Percentiles rank a stretch among this genome's conserved stretches.
These are phyloP conservation scores for Thermophis baileyi DNA, from an alignment of 2,113 vertebrate genomes.

Conservation along the genomic window DNA sequence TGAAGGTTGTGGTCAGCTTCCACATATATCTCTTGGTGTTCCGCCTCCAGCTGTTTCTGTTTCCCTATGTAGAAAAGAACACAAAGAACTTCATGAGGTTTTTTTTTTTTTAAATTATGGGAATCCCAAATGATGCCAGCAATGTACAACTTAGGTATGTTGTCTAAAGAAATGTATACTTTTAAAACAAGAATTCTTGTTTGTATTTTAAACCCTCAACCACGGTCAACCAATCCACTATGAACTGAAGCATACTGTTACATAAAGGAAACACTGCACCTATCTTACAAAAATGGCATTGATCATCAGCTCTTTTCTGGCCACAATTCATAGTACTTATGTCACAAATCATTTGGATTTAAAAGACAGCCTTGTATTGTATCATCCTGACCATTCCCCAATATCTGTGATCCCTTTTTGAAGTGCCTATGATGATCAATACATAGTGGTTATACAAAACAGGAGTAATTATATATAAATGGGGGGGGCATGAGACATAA, in stretches of 20 bases:
- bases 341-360: not conserved
- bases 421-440: not conserved
- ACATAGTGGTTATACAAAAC: not conserved
- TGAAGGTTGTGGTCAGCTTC: slow-evolving; percentile 84
- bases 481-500: not conserved
- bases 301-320: not conserved
- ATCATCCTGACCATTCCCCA: not conserved
- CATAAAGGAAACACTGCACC: not conserved
- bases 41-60: slow-evolving; percentile 85
- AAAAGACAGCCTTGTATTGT: not conserved
- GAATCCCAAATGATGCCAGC: not conserved
- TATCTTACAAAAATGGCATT: not conserved
- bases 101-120: not conserved
- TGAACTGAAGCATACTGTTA: not conserved
- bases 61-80: slow-evolving; percentile 67
- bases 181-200: not conserved
- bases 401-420: not conserved
- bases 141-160: not conserved
- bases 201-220: not conserved
- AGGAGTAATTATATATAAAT: not conserved
- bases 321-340: not conserved
- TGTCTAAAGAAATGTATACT: not conserved
- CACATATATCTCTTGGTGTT: slow-evolving; percentile 76
- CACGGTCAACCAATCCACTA: not conserved
- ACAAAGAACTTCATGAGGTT: not conserved